Percentiles rank a stretch among this genome's conserved stretches.
Conservation (phyloP, 2,797 vertebrate genomes). For the Karalla daura region DNA sequence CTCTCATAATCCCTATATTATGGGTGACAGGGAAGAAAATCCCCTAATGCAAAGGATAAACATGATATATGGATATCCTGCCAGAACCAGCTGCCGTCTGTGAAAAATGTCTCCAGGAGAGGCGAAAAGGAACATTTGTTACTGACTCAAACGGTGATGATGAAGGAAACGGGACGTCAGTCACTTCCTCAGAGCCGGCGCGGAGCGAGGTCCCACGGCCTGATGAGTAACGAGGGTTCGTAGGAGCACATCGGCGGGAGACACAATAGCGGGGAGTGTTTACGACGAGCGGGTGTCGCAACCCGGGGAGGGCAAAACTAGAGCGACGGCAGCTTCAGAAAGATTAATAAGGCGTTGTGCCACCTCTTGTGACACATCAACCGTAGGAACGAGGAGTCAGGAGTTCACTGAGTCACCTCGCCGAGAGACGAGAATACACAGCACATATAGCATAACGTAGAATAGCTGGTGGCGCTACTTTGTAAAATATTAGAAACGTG, state of each 20-base stretch:
- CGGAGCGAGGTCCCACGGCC: slow-evolving; percentile 22
- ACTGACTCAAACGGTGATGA: slow-evolving; percentile 27
- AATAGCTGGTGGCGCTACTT: not conserved
- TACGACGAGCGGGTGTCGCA: slow-evolving; percentile 35
- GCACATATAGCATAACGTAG: not conserved
- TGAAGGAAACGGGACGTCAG: slow-evolving; percentile 38
- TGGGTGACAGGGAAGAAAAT: slow-evolving; percentile 41
- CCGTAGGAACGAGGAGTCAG: slow-evolving; percentile 11
- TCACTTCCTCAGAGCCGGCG: slow-evolving; percentile 55
- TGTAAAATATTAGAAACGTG: no score
- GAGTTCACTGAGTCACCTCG: slow-evolving; percentile 26
- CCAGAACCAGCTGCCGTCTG: slow-evolving; percentile 25
- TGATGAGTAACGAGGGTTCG: slow-evolving; percentile 54
- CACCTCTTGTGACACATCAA: slow-evolving; percentile 10
- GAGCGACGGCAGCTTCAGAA: slow-evolving; percentile 11
- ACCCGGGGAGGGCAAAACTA: slow-evolving; percentile 53
- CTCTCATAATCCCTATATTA: slow-evolving; percentile 42
- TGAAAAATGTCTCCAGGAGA: slow-evolving; percentile 5
- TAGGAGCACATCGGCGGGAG: slow-evolving; percentile 19
- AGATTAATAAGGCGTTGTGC: slow-evolving; percentile 25
- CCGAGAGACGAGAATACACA: not conserved
- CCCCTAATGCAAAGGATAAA: slow-evolving; percentile 54
- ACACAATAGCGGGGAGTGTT: slow-evolving; percentile 37
- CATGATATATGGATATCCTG: slow-evolving; percentile 16
- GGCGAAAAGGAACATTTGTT: slow-evolving; percentile 30